Conservation (phyloP, 2,888 invertebrate genomes). For the Lathronympha strigana region DNA sequence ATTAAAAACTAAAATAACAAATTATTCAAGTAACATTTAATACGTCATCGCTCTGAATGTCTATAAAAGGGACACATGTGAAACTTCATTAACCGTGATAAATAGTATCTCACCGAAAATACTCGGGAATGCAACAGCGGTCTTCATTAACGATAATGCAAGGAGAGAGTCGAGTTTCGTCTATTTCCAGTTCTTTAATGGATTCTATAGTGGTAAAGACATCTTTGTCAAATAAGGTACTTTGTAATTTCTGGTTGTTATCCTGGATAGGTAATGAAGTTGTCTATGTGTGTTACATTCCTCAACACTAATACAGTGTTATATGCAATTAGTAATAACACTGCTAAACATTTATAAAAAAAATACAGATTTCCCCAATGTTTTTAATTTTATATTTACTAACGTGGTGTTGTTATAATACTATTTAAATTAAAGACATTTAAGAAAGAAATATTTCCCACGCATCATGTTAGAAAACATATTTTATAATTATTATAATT, state of each 20-base stretch:
- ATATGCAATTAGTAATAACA: too few relatives aligned
- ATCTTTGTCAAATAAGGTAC: constrained; percentile 8
- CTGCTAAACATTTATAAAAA: too few relatives aligned
- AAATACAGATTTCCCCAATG: too few relatives aligned
- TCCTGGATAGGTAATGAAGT: too few relatives aligned
- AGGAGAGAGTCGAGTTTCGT: constrained; percentile 44
- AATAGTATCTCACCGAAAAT: constrained; percentile 57
- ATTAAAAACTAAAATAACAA: constrained; percentile 12
- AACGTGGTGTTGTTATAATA: too few relatives aligned
- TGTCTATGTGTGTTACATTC: too few relatives aligned
- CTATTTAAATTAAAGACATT: too few relatives aligned
- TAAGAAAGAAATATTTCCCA: too few relatives aligned
- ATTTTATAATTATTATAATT: too few relatives aligned
- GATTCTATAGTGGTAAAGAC: constrained; percentile 21
- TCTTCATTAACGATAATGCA: constrained; percentile 53
- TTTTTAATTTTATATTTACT: too few relatives aligned
- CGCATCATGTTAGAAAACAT: too few relatives aligned
- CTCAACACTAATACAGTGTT: too few relatives aligned
- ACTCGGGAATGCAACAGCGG: constrained; percentile 48
- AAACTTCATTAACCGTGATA: constrained; percentile 52
- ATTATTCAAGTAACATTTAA: constrained; percentile 34
- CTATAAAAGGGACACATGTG: constrained; percentile 49
- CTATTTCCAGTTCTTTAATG: constrained; percentile 44
- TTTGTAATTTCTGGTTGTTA: not conserved
- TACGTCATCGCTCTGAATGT: constrained; percentile 38